A percentile compares a stretch with the other conserved stretches of the same genome.
Evolutionary conservation across 2,113 vertebrate species (phyloP).

Genomic region (Opisthocomus hoazin): DNA sequence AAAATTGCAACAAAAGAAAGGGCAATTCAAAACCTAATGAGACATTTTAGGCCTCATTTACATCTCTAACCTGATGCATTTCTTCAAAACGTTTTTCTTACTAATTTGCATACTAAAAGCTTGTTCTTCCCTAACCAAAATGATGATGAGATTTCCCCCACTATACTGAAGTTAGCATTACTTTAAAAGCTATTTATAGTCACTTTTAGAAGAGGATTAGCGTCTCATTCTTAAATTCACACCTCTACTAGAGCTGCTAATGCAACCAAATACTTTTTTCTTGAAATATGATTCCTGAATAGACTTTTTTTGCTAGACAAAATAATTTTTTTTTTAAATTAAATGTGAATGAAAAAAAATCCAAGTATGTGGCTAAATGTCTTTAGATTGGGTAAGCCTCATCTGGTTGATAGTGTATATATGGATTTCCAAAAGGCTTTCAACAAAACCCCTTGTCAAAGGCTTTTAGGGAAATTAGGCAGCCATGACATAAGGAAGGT

Average conservation of each 20-base stretch:
- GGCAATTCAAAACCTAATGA: constrained; percentile 80
- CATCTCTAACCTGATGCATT: constrained; percentile 77
- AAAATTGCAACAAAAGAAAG: constrained; percentile 55
- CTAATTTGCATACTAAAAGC: constrained; percentile 79
- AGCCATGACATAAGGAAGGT: neutral
- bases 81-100: constrained; percentile 71
- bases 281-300: neutral
- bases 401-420: neutral
- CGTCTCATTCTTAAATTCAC: constrained; percentile 43
- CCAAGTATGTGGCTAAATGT: neutral
- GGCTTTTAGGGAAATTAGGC: constrained; percentile 10
- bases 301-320: neutral
- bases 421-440: neutral
- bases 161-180: constrained; percentile 57
- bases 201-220: constrained; percentile 28
- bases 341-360: neutral
- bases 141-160: constrained; percentile 71
- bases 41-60: constrained; percentile 80
- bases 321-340: neutral
- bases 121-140: constrained; percentile 73
- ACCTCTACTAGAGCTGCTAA: constrained; percentile 5
- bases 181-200: constrained; percentile 51
- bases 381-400: neutral
- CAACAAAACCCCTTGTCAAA: neutral
- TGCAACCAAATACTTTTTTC: neutral